These are phyloP conservation scores for Microcebus murinus DNA, from an alignment of 2,113 vertebrate genomes.

Conservation along the genomic window DNA sequence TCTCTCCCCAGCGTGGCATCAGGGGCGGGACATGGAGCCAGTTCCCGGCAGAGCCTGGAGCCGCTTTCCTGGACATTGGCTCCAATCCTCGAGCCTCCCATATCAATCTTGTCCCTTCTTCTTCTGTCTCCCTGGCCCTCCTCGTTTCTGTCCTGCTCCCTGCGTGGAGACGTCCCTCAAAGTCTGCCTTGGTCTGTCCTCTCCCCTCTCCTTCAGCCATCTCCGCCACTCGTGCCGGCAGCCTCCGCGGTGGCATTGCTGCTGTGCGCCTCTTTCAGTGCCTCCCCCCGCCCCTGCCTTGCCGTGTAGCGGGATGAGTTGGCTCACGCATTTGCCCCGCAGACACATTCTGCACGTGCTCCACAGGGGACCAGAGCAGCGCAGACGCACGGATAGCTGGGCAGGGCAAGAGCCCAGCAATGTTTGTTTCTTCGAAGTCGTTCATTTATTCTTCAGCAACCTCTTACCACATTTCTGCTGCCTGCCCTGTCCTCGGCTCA, in stretches of 20 bases:
- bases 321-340: background rate
- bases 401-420: background rate
- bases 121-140: background rate
- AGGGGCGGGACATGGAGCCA: rapidly evolving
- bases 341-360: background rate
- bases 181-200: background rate
- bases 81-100: too few species aligned
- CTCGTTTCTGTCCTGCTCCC: background rate
- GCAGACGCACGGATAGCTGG: background rate
- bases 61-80: background rate
- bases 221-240: background rate
- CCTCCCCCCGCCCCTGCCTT: background rate
- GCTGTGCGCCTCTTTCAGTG: rapidly evolving
- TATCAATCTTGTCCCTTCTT: rapidly evolving
- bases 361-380: rapidly evolving
- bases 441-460: background rate
- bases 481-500: background rate
- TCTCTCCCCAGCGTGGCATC: rapidly evolving
- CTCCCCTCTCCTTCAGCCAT: rapidly evolving
- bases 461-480: background rate
- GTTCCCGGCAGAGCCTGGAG: background rate
- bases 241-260: rapidly evolving
- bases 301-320: rapidly evolving
- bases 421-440: background rate
- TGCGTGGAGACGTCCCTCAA: rapidly evolving